Evolutionary conservation across 2,888 invertebrate species (phyloP), one percentile per base, ranked within the genome.

Genomic region (Rotaria macrura): DNA sequence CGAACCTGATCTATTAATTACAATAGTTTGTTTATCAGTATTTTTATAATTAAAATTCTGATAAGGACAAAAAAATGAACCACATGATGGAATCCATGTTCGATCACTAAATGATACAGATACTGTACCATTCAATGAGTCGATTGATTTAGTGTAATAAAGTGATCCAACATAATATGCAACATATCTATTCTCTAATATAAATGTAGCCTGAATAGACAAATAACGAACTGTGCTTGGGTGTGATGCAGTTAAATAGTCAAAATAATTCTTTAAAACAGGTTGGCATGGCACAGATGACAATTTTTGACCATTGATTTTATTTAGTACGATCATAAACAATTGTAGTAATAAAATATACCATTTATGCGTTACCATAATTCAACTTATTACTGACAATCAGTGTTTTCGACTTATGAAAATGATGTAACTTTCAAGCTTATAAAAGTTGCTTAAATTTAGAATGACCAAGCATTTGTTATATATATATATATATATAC

Each of bases 131-230:
- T 57, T 57, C 23, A 57, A n/a, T 57, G 57, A 57, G n/a, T 57
- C 57, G n/a, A 57, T n/a, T 57, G 57, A 25, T 25, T 20, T 10
- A 57, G n/a, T n/a, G 12, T 57, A 57, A 23, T 1, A n/a, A 57
- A 57, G 57, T n/a, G 57, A 57, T 57, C 57, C 57, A 7, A n/a
- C 23, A 57, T 57, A 57, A 57, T 57, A 57, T 29, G 57, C 57
- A 57, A 57, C 57, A 29, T 57, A 57, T 57, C 57, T 57, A 57
- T 57, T 57, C n/a, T 57, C 57, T 57, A 57, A 57, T 57, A 57
- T 57, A 29, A 57, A 57, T 57, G 57, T 57, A 23, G 57, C 57
- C 23, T 57, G 57, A 57, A 57, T 57, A 57, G 57, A 23, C n/a
- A 57, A 57, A 57, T 25, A 57, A 57, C 57, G 57, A 57, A 57